Evolutionary conservation across 2,888 invertebrate genomes (phyloP), one percentile per base, ranked within the genome.

Genomic region (Eristalinus aeneus): DNA sequence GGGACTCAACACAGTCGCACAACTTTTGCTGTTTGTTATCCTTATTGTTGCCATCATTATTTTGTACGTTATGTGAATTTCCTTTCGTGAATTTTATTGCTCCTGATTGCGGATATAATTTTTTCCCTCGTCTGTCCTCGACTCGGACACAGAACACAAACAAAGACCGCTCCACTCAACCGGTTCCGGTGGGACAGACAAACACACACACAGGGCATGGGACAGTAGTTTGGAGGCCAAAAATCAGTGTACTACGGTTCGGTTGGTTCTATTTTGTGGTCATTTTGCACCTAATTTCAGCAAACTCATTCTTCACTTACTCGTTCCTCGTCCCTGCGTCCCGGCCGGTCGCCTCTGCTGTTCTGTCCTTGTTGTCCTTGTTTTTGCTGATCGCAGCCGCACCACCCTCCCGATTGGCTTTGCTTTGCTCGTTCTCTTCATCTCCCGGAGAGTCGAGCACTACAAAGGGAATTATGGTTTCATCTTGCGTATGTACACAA

Each of bases 241-340:
- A 86, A 81, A 77, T 81, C 81, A 81, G 20, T 65, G 81, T 80
- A 54, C 74, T 64, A 72, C 8, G 34, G 56, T 39, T 12, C 20
- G 46, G 68, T 53, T 64, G 68, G 22, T 74, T 77, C 77, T 81
- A 86, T 91, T 90, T 89, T 91, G 90, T 90, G 90, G 89, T 90
- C 90, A 91, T 90, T 91, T 91, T 91, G 91, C 90, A 91, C 91
- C 90, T 91, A 91, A 90, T 91, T 89, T 89, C 88, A 85, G 71
- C 75, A 77, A 87, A 87, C 87, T 84, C 76, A 81, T 75, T 65
- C 56, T 56, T 23, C 56, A 56, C 56, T 23, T 27, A 56, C 56
- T 11, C 63, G 27, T 23, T 27, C 5, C 60, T 60, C 2, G 2
- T 2, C 27, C 5, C 27, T 27, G 2, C 5, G 27, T 27, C 27